Conservation (phyloP, 2,797 vertebrate genomes). For the Enoplosus armatus region DNA sequence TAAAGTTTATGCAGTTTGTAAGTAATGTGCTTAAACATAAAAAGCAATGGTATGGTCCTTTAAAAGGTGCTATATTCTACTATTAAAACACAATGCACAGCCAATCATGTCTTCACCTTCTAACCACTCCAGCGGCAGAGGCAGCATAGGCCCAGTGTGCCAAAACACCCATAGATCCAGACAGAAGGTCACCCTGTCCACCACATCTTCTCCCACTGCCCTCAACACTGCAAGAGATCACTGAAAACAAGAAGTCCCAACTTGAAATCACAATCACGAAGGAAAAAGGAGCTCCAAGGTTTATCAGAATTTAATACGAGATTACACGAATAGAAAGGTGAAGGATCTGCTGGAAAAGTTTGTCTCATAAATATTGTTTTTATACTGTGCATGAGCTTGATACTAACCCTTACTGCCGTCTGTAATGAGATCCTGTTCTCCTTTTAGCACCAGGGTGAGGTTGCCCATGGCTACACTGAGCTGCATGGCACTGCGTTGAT, state of each 20-base stretch:
- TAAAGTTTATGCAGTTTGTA: neutral
- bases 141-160: conserved; percentile 94
- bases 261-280: conserved; percentile 72
- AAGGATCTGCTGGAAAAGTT: neutral
- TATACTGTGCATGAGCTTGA: neutral
- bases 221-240: conserved; percentile 89
- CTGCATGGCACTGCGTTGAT: conserved; percentile 87
- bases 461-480: conserved; percentile 96
- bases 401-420: conserved; percentile 93
- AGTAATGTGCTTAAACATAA: neutral
- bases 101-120: conserved; percentile 76
- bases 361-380: neutral
- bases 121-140: conserved; percentile 85
- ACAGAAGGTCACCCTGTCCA: conserved; percentile 96
- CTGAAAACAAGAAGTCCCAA: conserved; percentile 74
- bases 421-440: conserved; percentile 94
- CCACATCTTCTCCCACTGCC: conserved; percentile 96
- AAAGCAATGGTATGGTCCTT: neutral
- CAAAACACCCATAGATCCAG: conserved; percentile 93
- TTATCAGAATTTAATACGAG: neutral
- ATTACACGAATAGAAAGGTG: neutral
- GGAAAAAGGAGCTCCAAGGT: neutral
- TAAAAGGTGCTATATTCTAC: neutral
- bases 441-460: conserved; percentile 94
- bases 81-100: conserved; percentile 7